A percentile compares a stretch with the other conserved stretches of the same genome.
These are phyloP conservation scores for Acronicta alni DNA, from an alignment of 2,888 invertebrate genomes.

Conservation along the genomic window DNA sequence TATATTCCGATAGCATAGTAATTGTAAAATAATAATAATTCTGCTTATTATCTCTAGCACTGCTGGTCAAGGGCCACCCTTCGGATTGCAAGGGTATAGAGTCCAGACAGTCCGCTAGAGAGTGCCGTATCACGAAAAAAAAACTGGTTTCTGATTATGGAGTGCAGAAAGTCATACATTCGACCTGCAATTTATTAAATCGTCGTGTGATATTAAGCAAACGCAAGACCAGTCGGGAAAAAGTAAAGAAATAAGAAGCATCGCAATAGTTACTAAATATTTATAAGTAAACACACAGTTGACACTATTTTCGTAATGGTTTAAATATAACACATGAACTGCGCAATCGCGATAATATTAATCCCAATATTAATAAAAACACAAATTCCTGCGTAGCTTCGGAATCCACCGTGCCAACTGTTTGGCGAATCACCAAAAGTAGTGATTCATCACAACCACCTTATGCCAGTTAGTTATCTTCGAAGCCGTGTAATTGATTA, in stretches of 20 bases:
- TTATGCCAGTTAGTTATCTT: constrained; percentile 57
- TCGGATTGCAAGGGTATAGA: no score
- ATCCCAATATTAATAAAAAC: constrained; percentile 64
- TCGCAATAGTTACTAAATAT: constrained; percentile 31
- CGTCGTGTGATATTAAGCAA: constrained; percentile 20
- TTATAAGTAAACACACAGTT: constrained; percentile 37
- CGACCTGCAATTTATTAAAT: neutral
- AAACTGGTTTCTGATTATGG: no score
- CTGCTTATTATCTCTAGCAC: no score
- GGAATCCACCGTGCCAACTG: constrained; percentile 59
- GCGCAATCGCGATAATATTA: constrained; percentile 53
- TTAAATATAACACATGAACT: constrained; percentile 50
- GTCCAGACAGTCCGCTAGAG: no score
- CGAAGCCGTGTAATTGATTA: constrained; percentile 72
- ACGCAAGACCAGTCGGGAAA: constrained; percentile 13
- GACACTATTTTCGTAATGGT: constrained; percentile 46
- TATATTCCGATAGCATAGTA: neutral
- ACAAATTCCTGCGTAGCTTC: constrained; percentile 60
- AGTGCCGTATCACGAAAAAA: no score
- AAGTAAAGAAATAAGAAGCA: constrained; percentile 11
- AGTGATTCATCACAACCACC: constrained; percentile 61
- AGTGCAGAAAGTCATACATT: neutral
- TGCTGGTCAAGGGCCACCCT: no score
- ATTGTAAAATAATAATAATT: no score
- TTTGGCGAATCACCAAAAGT: constrained; percentile 76